Conservation (phyloP, 2,888 invertebrate genomes). For the Melinaea marsaeus region DNA sequence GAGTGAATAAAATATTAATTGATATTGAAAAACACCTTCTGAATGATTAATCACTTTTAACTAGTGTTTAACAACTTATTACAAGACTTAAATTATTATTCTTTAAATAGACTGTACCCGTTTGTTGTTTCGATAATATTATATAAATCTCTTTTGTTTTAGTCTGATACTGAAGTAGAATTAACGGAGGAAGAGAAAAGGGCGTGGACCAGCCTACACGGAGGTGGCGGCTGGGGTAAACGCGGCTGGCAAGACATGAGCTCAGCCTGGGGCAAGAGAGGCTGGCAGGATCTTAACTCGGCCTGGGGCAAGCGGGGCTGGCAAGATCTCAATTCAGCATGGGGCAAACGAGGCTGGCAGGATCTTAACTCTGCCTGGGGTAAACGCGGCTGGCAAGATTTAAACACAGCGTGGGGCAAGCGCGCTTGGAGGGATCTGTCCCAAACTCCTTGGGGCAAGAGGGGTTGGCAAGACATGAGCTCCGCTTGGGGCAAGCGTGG, state of each 20-base stretch:
- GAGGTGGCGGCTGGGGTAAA: slow-evolving; percentile 78
- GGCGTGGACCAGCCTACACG: slow-evolving; percentile 78
- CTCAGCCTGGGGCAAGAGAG: slow-evolving; percentile 75
- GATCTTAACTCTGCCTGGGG: slow-evolving; percentile 77
- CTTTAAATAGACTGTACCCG: not conserved
- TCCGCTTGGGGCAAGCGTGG: slow-evolving; percentile 75
- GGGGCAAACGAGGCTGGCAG: slow-evolving; percentile 81
- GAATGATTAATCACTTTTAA: too few relatives aligned
- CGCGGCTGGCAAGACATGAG: slow-evolving; percentile 75
- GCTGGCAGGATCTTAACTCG: slow-evolving; percentile 77
- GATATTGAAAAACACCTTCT: not conserved
- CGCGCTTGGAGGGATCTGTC: slow-evolving; percentile 79
- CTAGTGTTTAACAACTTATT: too few relatives aligned
- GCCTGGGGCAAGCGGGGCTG: slow-evolving; percentile 76
- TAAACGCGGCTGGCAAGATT: slow-evolving; percentile 77
- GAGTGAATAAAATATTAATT: not conserved
- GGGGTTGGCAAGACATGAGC: slow-evolving; percentile 77
- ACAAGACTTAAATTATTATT: too few relatives aligned
- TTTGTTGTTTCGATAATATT: not conserved
- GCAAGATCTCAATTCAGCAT: slow-evolving; percentile 69
- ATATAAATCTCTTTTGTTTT: slow-evolving; percentile 13
- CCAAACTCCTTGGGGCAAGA: slow-evolving; percentile 77
- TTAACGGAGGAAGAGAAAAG: slow-evolving; percentile 78
- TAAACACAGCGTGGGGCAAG: slow-evolving; percentile 77
- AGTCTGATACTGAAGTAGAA: slow-evolving; percentile 68